These are phyloP conservation scores for Carposina sasakii DNA, from an alignment of 1,140 invertebrate genomes.

Conservation along the genomic window DNA sequence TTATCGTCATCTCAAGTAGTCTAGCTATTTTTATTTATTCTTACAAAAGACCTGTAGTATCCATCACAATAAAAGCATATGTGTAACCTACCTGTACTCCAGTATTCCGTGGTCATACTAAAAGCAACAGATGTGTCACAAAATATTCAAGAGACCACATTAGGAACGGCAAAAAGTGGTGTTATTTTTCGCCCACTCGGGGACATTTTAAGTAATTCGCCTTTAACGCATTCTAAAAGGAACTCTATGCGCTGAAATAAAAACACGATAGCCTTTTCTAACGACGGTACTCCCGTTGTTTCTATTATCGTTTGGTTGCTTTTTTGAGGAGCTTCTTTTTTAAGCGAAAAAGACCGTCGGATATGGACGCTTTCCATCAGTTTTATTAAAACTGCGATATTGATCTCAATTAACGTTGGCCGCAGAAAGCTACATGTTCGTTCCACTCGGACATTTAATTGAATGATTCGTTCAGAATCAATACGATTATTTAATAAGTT, in stretches of 20 bases:
- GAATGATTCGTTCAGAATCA: conserved; percentile 39
- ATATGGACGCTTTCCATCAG: conserved; percentile 10
- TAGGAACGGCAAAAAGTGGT: too few species aligned
- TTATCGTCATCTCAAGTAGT: too few species aligned
- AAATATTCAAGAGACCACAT: too few species aligned
- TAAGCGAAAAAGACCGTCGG: conserved; percentile 10
- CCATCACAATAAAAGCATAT: too few species aligned
- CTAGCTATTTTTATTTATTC: too few species aligned
- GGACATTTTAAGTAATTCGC: conserved; percentile 2
- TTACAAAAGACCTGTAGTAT: too few species aligned
- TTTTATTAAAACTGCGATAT: conserved; percentile 19
- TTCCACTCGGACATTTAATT: conserved; percentile 31
- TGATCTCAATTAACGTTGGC: conserved; percentile 10
- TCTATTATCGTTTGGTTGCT: conserved; percentile 14
- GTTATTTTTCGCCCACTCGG: conserved; percentile 6
- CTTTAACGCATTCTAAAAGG: conserved; percentile 15
- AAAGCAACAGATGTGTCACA: too few species aligned
- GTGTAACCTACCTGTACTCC: too few species aligned
- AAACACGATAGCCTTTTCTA: conserved; percentile 19
- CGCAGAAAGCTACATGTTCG: too few species aligned
- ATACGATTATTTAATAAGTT: conserved; percentile 43
- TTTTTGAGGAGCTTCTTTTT: conserved; percentile 5
- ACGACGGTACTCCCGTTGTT: conserved; percentile 13
- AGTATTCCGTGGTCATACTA: too few species aligned
- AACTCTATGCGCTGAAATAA: conserved; percentile 14